A percentile compares a stretch with the other conserved stretches of the same genome.
These are phyloP conservation scores for Lasioglossum baleicum DNA, from an alignment of 1,140 invertebrate genomes.

Conservation along the genomic window DNA sequence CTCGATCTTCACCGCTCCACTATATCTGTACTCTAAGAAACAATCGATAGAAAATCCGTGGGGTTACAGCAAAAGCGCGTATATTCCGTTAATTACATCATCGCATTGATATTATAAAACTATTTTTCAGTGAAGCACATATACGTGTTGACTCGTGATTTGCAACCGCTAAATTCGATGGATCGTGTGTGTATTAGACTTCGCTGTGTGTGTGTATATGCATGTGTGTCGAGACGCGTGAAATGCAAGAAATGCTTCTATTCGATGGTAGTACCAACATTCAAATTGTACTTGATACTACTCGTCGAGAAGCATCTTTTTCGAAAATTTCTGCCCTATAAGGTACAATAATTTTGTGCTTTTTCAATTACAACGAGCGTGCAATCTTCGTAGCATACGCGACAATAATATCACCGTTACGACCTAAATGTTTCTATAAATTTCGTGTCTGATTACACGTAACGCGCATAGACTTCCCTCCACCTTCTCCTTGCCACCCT, in stretches of 20 bases:
- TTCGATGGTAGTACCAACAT: background rate
- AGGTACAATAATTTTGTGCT: slow-evolving; percentile 55
- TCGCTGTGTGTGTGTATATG: too few relatives aligned
- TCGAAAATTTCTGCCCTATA: background rate
- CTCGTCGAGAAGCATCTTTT: background rate
- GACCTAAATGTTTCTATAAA: slow-evolving; percentile 66
- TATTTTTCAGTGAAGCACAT: background rate
- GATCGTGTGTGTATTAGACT: background rate
- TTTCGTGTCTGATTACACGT: slow-evolving; percentile 68
- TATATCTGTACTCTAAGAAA: too few relatives aligned
- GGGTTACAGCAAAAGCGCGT: background rate
- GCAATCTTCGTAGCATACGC: slow-evolving; percentile 72
- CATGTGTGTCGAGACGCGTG: too few relatives aligned
- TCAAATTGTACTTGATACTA: background rate
- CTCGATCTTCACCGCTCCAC: too few relatives aligned
- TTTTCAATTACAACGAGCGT: slow-evolving; percentile 69
- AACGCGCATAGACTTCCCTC: slow-evolving; percentile 56
- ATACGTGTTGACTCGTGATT: background rate
- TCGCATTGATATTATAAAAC: background rate
- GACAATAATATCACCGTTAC: slow-evolving; percentile 66
- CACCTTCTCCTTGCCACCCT: too few relatives aligned
- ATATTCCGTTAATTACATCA: slow-evolving; percentile 10
- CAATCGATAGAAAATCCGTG: background rate
- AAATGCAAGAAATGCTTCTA: background rate
- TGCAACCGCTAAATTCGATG: background rate